Evolutionary conservation across 2,113 vertebrate species (phyloP).

Genomic region (Apteryx owenii): DNA sequence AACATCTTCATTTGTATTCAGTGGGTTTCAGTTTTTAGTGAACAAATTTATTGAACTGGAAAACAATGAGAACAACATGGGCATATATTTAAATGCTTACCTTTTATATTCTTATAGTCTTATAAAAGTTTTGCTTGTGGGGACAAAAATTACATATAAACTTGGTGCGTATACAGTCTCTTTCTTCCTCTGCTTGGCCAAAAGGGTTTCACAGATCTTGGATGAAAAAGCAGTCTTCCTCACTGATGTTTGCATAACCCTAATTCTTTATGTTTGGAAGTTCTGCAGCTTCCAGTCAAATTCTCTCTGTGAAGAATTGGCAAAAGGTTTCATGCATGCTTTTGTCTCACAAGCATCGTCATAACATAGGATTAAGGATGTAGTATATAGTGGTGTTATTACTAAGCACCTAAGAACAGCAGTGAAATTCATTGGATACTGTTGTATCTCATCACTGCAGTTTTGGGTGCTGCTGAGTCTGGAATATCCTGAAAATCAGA

Average conservation of each 20-base stretch:
- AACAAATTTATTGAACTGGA: not conserved
- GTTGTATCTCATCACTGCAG: not conserved
- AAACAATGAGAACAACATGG: not conserved
- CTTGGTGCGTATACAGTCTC: accelerated
- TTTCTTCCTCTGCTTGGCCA: not conserved
- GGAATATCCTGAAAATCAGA: not conserved
- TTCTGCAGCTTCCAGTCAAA: not conserved
- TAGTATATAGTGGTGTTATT: not conserved
- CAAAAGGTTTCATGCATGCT: not conserved
- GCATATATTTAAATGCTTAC: not conserved
- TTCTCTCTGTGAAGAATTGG: not conserved
- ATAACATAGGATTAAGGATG: not conserved
- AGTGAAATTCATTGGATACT: not conserved
- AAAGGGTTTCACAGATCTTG: not conserved
- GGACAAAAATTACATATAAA: not conserved
- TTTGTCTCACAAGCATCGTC: not conserved
- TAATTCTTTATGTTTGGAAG: not conserved
- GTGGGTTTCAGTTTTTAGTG: not conserved
- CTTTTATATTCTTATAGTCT: not conserved
- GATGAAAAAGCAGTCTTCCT: not conserved
- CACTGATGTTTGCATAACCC: accelerated
- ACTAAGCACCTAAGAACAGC: not conserved
- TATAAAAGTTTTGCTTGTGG: not conserved
- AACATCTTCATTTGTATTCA: not conserved
- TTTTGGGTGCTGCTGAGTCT: not conserved